Evolutionary conservation across 1,140 invertebrate genomes (phyloP).

Genomic region (Halictus rubicundus): DNA sequence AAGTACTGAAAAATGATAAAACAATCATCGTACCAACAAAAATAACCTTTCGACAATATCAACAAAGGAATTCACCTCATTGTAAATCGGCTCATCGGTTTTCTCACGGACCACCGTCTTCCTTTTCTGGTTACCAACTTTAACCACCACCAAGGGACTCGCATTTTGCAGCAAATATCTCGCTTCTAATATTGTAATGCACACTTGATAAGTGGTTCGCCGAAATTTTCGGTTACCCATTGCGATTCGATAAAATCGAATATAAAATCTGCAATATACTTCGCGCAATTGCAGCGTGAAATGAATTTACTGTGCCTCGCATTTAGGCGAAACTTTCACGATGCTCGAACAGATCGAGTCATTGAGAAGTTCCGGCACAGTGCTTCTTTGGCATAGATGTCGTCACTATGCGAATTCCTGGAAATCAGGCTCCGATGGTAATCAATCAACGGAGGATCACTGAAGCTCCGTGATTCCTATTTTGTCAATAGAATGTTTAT

Average conservation of each 20-base stretch:
- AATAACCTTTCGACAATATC: neutral
- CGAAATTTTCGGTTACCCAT: slow-evolving; percentile 58
- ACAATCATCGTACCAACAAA: slow-evolving; percentile 20
- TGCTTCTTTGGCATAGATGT: neutral
- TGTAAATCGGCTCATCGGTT: slow-evolving; percentile 83
- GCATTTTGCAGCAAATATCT: slow-evolving; percentile 79
- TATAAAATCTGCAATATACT: no score
- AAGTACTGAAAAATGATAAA: slow-evolving; percentile 78
- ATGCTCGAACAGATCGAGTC: no score
- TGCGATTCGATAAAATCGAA: slow-evolving; percentile 26
- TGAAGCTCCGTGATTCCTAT: neutral
- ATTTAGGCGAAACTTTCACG: no score
- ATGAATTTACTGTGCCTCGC: no score
- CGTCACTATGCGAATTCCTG: neutral
- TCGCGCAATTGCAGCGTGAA: no score
- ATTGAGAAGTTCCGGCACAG: no score
- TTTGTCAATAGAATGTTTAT: neutral
- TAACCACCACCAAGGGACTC: slow-evolving; percentile 82
- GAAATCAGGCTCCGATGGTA: neutral
- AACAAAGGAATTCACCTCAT: slow-evolving; percentile 78
- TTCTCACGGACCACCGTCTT: slow-evolving; percentile 79
- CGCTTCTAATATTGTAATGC: slow-evolving; percentile 81
- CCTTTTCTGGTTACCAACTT: slow-evolving; percentile 81
- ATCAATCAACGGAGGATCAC: neutral
- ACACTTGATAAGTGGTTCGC: slow-evolving; percentile 74